Conservation (phyloP, 2,113 vertebrate genomes). For the Cheilinus undulatus region DNA sequence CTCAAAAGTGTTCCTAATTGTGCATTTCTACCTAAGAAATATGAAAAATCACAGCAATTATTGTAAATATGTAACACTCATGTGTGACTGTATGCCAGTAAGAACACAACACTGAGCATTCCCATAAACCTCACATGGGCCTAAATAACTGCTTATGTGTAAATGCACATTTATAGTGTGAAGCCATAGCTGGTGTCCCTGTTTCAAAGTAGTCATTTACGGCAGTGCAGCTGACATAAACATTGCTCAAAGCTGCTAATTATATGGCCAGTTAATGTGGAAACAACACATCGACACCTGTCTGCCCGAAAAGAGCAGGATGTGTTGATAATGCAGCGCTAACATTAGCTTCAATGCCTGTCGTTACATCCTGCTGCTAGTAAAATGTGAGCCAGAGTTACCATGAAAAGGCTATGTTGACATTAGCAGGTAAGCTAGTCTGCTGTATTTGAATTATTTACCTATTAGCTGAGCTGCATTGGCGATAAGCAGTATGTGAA, state of each 20-base stretch:
- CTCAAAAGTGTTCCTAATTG: too few relatives aligned
- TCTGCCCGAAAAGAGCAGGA: background rate
- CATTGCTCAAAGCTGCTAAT: background rate
- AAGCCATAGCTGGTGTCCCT: background rate
- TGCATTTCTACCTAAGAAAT: too few relatives aligned
- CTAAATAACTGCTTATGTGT: background rate
- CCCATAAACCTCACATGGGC: too few relatives aligned
- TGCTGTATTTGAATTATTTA: background rate
- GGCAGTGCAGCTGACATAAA: too few relatives aligned
- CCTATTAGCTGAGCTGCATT: background rate
- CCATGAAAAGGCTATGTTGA: background rate
- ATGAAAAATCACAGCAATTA: too few relatives aligned
- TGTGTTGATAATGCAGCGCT: background rate
- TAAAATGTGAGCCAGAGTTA: background rate
- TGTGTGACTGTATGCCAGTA: background rate
- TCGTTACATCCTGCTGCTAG: background rate
- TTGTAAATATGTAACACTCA: too few relatives aligned
- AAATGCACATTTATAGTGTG: background rate
- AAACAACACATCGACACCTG: background rate
- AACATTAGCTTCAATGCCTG: background rate
- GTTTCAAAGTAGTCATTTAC: background rate
- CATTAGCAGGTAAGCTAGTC: background rate
- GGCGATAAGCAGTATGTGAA: background rate
- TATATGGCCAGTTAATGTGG: background rate
- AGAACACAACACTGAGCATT: background rate